A percentile compares a stretch with the other conserved stretches of the same genome.
Conservation (phyloP, 2,797 vertebrate species). For the Pogoniulus pusillus region DNA sequence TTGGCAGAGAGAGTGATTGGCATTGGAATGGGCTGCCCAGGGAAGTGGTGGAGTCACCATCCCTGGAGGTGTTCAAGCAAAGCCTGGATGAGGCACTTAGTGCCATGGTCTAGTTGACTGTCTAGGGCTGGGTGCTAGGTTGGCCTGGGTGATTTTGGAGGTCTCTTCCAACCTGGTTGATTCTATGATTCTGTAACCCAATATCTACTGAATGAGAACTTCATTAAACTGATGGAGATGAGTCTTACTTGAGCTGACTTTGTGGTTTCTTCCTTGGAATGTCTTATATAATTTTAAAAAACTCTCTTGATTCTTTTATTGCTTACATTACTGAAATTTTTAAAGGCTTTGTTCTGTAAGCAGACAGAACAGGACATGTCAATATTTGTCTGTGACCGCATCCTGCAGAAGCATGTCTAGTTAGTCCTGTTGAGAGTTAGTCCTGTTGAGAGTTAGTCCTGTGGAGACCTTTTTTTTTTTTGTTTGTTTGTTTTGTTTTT, state of each 20-base stretch:
- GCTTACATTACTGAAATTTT: conserved; percentile 20
- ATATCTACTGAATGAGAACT: background rate
- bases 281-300: background rate
- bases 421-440: background rate
- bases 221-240: background rate
- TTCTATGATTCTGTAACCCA: background rate
- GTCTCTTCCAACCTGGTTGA: too few relatives aligned
- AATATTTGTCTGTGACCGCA: conserved; percentile 56
- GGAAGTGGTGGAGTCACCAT: too few relatives aligned
- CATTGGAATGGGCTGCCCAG: too few relatives aligned
- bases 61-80: too few relatives aligned
- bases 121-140: too few relatives aligned
- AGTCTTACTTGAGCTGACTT: background rate
- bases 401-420: conserved; percentile 41
- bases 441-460: conserved; percentile 1
- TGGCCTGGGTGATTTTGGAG: too few relatives aligned
- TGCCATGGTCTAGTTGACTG: too few relatives aligned
- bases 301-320: conserved; percentile 10
- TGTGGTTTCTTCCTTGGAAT: background rate
- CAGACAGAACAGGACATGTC: conserved; percentile 43
- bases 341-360: conserved; percentile 33
- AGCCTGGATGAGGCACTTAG: too few relatives aligned
- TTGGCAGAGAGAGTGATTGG: too few relatives aligned
- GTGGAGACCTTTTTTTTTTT: background rate
- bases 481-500: too few relatives aligned